A percentile compares a stretch with the other conserved stretches of the same genome.
Evolutionary conservation across 2,113 vertebrate species (phyloP).

Genomic region (Etia nguti): DNA sequence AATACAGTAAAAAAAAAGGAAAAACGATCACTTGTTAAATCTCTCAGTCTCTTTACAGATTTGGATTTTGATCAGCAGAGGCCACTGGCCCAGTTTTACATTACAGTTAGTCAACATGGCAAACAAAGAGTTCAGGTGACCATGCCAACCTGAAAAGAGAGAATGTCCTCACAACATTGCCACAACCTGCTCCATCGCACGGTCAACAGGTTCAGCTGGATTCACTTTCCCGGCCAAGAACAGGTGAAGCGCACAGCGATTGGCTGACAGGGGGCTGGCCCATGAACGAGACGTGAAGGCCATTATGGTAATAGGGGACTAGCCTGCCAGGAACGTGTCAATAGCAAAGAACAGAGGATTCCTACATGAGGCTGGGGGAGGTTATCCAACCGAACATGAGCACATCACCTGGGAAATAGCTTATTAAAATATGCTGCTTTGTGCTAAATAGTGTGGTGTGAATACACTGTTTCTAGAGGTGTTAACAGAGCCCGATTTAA

Average conservation of each 20-base stretch:
- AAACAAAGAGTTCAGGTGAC: conserved; percentile 49
- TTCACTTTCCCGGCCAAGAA: conserved; percentile 61
- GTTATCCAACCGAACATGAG: conserved; percentile 68
- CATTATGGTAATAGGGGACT: conserved; percentile 77
- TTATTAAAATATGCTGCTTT: conserved; percentile 50
- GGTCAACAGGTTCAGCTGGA: conserved; percentile 81
- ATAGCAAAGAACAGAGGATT: conserved; percentile 25
- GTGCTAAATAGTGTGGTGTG: conserved; percentile 61
- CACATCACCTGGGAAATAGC: conserved; percentile 21
- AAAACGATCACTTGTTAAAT: background rate
- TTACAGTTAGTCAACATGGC: conserved; percentile 55
- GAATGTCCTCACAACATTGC: conserved; percentile 76
- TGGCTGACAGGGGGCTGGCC: conserved; percentile 73
- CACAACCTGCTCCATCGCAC: conserved; percentile 79
- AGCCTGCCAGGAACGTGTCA: conserved; percentile 73
- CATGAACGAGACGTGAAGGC: conserved; percentile 71
- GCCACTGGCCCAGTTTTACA: background rate
- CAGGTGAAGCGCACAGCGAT: conserved; percentile 74
- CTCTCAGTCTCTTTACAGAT: background rate
- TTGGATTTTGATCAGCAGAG: conserved; percentile 36
- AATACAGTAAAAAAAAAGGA: background rate
- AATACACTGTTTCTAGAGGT: background rate
- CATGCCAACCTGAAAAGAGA: conserved; percentile 74
- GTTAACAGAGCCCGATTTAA: conserved; percentile 5
- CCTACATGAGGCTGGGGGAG: conserved; percentile 70